A percentile compares a stretch with the other conserved stretches of the same genome.
These are phyloP conservation scores for Tylochromis polylepis DNA, from an alignment of 2,113 vertebrate genomes.

Conservation along the genomic window DNA sequence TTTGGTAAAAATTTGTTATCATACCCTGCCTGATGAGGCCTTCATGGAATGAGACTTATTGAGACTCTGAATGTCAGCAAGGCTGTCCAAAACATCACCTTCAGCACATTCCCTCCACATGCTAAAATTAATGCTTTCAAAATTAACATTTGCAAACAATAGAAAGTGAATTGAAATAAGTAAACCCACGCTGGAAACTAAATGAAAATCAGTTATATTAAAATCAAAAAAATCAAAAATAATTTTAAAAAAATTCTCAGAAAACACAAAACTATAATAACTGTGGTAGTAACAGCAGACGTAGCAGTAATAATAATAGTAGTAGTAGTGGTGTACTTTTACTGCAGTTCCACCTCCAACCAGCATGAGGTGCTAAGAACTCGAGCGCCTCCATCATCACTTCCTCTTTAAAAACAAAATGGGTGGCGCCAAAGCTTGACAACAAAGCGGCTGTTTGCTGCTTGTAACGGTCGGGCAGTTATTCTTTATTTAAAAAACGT, in stretches of 20 bases:
- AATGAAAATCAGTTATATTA: not conserved
- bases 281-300: not conserved
- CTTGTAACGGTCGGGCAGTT: not conserved
- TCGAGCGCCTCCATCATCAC: not conserved
- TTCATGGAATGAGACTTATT: not conserved
- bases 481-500: not conserved
- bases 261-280: not conserved
- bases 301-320: not conserved
- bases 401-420: constrained; percentile 55
- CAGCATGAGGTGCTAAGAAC: not conserved
- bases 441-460: constrained; percentile 36
- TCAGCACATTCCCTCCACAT: not conserved
- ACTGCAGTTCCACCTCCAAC: constrained; percentile 18
- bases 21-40: not conserved
- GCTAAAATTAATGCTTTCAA: not conserved
- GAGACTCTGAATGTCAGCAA: not conserved
- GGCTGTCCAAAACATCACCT: rapidly evolving
- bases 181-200: not conserved
- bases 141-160: not conserved
- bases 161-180: rapidly evolving
- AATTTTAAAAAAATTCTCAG: not conserved
- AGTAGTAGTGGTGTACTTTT: not conserved
- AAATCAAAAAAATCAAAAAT: rapidly evolving
- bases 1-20: rapidly evolving
- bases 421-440: constrained; percentile 68